A percentile compares a stretch with the other conserved stretches of the same genome.
These are phyloP conservation scores for Heliconius cydno DNA, from an alignment of 2,888 invertebrate genomes.

Conservation along the genomic window DNA sequence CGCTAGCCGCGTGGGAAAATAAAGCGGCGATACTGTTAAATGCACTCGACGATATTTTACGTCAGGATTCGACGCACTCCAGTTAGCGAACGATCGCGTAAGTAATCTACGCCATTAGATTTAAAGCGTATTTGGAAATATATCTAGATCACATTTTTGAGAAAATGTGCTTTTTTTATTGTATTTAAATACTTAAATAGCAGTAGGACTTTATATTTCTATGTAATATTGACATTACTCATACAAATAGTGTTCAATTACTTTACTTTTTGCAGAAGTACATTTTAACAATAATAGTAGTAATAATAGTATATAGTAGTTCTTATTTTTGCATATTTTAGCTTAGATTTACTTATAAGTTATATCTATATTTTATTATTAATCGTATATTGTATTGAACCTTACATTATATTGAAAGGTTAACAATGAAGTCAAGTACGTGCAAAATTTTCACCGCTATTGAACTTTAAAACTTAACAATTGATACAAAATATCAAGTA, in stretches of 20 bases:
- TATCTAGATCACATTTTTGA: conserved; percentile 66
- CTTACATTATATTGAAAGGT: conserved; percentile 10
- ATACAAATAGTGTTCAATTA: not conserved
- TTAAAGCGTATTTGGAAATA: conserved; percentile 35
- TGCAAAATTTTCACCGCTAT: conserved; percentile 58
- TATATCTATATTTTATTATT: not conserved
- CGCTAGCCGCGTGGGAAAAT: conserved; percentile 73
- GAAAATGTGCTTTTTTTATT: conserved; percentile 46
- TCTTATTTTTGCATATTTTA: no score
- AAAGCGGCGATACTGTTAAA: conserved; percentile 59
- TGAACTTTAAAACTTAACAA: conserved; percentile 63
- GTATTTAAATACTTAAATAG: not conserved
- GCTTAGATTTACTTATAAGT: no score
- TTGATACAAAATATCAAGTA: conserved; percentile 73
- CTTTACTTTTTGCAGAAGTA: not conserved
- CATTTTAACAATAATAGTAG: no score
- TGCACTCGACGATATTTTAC: conserved; percentile 69
- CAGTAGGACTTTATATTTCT: not conserved
- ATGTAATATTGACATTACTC: not conserved
- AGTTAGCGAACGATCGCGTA: conserved; percentile 59
- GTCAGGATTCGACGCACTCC: conserved; percentile 69
- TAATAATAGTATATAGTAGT: not conserved
- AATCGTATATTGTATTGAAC: not conserved
- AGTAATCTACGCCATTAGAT: conserved; percentile 66
- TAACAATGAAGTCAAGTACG: conserved; percentile 31